phyloP scores from a whole-genome alignment of 2,888 invertebrate genomes.

The Xanthorhoe designata region DNA sequence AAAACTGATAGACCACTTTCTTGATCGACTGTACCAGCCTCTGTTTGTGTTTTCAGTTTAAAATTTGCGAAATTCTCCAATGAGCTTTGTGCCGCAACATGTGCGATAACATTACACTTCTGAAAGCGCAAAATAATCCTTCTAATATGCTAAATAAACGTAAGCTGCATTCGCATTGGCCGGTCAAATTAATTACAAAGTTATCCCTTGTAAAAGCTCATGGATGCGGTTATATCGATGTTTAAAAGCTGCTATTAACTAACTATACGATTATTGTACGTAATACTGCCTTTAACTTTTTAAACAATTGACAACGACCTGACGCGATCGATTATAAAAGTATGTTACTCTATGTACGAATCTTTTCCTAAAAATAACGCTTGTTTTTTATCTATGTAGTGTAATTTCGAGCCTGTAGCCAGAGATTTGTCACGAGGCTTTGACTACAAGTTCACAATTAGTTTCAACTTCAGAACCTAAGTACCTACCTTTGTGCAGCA shows the following conservation, averaged over 20 bases:
- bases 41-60: slow-evolving; percentile 36
- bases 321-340: background rate
- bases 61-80: slow-evolving; percentile 33
- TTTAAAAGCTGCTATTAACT: background rate
- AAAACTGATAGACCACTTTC: too few species aligned
- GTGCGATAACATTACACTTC: slow-evolving; percentile 56
- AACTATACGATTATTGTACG: background rate
- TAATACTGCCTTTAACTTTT: background rate
- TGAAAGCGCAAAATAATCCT: slow-evolving; percentile 60
- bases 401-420: too few species aligned
- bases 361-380: too few species aligned
- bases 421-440: too few species aligned
- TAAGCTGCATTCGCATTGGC: slow-evolving; percentile 52
- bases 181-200: slow-evolving; percentile 54
- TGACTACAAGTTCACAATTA: too few species aligned
- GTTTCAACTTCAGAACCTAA: too few species aligned
- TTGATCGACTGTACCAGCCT: slow-evolving; percentile 10
- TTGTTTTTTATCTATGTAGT: too few species aligned
- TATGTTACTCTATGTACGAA: too few species aligned
- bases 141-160: slow-evolving; percentile 58
- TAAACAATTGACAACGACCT: background rate
- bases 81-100: slow-evolving; percentile 45
- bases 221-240: background rate
- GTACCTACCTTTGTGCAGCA: too few species aligned
- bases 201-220: slow-evolving; percentile 1